phyloP scores from a whole-genome alignment of 2,797 vertebrate genomes.

The Anguilla anguilla region DNA sequence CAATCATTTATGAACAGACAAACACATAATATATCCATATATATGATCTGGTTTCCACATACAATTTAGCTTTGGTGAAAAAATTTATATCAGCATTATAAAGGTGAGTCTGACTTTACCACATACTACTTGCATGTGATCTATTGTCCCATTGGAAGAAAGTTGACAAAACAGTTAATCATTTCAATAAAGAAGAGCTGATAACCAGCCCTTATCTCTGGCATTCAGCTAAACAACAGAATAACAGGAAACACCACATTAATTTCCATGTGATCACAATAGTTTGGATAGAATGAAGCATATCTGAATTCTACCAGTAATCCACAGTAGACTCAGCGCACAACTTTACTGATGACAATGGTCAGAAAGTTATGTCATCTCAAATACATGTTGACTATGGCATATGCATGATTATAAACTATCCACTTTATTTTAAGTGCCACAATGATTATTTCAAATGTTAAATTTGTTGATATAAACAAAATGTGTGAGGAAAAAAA shows the following conservation, averaged over 20 bases:
- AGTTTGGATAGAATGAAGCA: background rate
- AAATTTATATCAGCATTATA: background rate
- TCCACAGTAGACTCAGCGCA: background rate
- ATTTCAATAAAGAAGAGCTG: slow-evolving; percentile 6
- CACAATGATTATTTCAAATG: background rate
- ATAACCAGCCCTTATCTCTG: slow-evolving; percentile 15
- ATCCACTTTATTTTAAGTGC: background rate
- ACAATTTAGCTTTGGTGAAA: background rate
- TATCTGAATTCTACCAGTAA: background rate
- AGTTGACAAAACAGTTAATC: slow-evolving; percentile 10
- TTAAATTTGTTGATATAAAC: background rate
- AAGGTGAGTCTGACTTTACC: background rate
- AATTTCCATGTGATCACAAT: background rate
- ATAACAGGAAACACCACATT: background rate
- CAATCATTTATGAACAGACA: too few relatives aligned
- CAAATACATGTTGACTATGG: background rate
- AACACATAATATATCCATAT: too few relatives aligned
- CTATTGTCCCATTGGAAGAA: background rate
- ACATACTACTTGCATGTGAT: background rate
- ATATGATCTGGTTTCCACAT: background rate
- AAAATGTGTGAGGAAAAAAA: background rate
- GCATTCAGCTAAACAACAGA: background rate
- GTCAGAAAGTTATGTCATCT: background rate
- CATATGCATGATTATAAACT: background rate
- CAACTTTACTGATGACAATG: background rate